Conservation (phyloP, 2,888 invertebrate genomes). For the Platerodrilus igneus region DNA sequence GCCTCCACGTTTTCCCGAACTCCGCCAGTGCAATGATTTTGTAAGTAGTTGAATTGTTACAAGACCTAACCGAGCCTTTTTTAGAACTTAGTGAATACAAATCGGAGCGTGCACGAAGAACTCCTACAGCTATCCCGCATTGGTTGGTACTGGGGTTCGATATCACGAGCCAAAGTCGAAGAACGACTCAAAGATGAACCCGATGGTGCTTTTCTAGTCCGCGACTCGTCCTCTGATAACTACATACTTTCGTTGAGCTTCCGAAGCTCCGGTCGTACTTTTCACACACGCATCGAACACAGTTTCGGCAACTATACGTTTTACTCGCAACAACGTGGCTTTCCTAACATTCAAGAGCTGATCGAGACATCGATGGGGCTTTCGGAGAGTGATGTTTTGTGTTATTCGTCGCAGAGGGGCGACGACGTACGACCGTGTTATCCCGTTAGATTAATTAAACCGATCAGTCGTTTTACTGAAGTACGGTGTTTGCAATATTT, state of each 20-base stretch:
- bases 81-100: conserved; percentile 2
- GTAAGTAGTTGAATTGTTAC: too few relatives aligned
- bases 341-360: conserved; percentile 62
- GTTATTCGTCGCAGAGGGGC: conserved; percentile 61
- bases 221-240: conserved; percentile 70
- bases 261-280: conserved; percentile 51
- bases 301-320: conserved; percentile 56
- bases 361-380: conserved; percentile 69
- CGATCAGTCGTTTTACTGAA: conserved; percentile 69
- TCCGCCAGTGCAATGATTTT: too few relatives aligned
- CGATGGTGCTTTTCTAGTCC: conserved; percentile 72
- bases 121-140: conserved; percentile 47
- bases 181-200: conserved; percentile 62
- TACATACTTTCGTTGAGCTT: conserved; percentile 72
- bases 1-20: too few relatives aligned
- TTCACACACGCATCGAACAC: conserved; percentile 72
- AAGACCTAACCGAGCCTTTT: neutral
- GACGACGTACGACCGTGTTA: conserved; percentile 64
- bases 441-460: conserved; percentile 69
- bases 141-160: conserved; percentile 81
- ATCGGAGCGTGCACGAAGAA: conserved; percentile 35
- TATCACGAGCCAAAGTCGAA: conserved; percentile 68
- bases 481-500: conserved; percentile 67
- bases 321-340: conserved; percentile 47
- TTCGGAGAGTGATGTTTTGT: conserved; percentile 66